Conservation (phyloP, 2,888 invertebrate genomes). For the Magallana nippona region DNA sequence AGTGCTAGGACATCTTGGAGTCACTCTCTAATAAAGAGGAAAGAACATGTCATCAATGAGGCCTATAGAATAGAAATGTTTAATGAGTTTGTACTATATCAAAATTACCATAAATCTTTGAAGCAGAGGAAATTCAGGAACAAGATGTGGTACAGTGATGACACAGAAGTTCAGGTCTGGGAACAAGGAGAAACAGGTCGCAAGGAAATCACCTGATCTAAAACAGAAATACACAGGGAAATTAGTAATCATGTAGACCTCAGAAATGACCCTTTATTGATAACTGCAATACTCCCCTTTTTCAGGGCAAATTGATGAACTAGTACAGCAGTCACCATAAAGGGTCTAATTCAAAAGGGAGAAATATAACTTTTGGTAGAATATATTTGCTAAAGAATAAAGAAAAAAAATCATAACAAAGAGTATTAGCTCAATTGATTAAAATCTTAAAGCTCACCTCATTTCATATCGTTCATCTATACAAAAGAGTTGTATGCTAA, state of each 20-base stretch:
- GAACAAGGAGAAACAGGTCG: slow-evolving; percentile 77
- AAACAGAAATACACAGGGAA: slow-evolving; percentile 41
- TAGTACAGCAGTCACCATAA: no score
- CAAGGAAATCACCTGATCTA: slow-evolving; percentile 79
- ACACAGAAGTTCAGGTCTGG: slow-evolving; percentile 77
- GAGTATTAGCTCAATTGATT: background rate
- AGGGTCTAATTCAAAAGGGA: no score
- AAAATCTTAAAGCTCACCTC: slow-evolving; percentile 70
- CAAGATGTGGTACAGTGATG: slow-evolving; percentile 79
- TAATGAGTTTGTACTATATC: background rate
- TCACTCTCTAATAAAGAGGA: slow-evolving; percentile 74
- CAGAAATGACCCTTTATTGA: no score
- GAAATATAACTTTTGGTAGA: no score
- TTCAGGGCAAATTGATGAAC: no score
- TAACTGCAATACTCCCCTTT: no score
- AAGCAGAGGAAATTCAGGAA: slow-evolving; percentile 80
- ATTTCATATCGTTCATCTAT: slow-evolving; percentile 80
- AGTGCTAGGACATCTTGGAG: slow-evolving; percentile 77
- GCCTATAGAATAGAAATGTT: background rate
- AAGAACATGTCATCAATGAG: background rate
- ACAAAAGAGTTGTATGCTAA: slow-evolving; percentile 80
- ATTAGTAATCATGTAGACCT: background rate
- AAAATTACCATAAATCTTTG: slow-evolving; percentile 79
- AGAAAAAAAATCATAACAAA: background rate
- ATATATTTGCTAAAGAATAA: background rate